Percentiles rank a stretch among this genome's conserved stretches.
These are phyloP conservation scores for Drosophila sp. DNA, from an alignment of 1,140 invertebrate species.

Conservation along the genomic window DNA sequence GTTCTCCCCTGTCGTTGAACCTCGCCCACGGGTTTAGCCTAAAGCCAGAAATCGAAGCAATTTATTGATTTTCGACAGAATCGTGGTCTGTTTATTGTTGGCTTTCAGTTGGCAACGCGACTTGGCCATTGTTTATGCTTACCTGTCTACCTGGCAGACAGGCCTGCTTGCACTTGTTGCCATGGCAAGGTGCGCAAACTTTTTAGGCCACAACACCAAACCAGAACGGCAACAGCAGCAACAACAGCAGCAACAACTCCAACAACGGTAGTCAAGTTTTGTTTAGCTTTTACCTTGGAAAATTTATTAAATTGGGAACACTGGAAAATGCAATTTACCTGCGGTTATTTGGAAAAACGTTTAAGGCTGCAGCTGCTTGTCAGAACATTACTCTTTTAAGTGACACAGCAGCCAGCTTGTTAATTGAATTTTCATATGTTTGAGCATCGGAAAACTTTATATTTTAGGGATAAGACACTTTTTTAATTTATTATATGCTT, in stretches of 20 bases:
- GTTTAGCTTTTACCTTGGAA: constrained; percentile 53
- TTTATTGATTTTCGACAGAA: constrained; percentile 73
- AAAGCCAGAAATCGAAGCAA: constrained; percentile 23
- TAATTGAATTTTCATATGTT: constrained; percentile 7
- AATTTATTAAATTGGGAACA: constrained; percentile 43
- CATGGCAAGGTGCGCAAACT: constrained; percentile 76
- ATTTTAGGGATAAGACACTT: background rate
- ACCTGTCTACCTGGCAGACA: background rate
- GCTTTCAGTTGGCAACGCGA: constrained; percentile 70
- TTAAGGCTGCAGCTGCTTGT: constrained; percentile 34
- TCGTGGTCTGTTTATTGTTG: constrained; percentile 61
- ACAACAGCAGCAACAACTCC: constrained; percentile 3
- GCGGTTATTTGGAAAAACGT: constrained; percentile 16
- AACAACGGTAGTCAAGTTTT: constrained; percentile 35
- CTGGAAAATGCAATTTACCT: constrained; percentile 58
- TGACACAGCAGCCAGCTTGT: constrained; percentile 25
- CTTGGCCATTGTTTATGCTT: constrained; percentile 59
- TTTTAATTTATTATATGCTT: too few species aligned
- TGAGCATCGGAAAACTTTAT: constrained; percentile 2
- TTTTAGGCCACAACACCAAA: constrained; percentile 61
- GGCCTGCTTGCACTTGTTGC: constrained; percentile 69
- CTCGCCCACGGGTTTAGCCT: constrained; percentile 21
- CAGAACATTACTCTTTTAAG: constrained; percentile 32
- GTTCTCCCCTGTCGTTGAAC: constrained; percentile 16
- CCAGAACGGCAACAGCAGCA: constrained; percentile 27